phyloP scores from a whole-genome alignment of 1,140 invertebrate genomes.

The Gonioctena quinquepunctata region DNA sequence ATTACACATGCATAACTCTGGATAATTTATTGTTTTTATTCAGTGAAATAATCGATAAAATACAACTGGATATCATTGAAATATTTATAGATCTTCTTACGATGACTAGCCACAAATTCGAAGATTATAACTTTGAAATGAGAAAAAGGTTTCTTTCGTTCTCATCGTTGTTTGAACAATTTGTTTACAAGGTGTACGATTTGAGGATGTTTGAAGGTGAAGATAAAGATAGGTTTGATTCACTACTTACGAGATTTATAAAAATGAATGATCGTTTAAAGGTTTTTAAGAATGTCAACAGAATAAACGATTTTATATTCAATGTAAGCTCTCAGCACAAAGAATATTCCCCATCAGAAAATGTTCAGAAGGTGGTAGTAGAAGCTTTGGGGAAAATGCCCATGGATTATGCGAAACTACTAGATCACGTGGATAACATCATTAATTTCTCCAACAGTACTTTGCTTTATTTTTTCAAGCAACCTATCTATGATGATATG shows the following conservation, averaged over 20 bases:
- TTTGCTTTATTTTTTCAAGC: conserved; percentile 1
- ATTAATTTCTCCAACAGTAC: not conserved
- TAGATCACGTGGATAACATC: not conserved
- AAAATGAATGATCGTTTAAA: not conserved
- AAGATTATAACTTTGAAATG: conserved; percentile 27
- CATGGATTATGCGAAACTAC: not conserved
- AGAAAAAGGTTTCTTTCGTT: conserved; percentile 27
- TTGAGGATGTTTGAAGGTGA: not conserved
- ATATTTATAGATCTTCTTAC: conserved; percentile 37
- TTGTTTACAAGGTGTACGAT: conserved; percentile 38
- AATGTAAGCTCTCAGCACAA: not conserved
- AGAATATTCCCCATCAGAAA: not conserved
- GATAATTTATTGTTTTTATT: conserved; percentile 42
- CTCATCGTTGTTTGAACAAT: conserved; percentile 40
- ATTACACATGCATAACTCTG: conserved; percentile 24
- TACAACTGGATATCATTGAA: conserved; percentile 40
- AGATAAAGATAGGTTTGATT: conserved; percentile 27
- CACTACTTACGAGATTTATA: conserved; percentile 12
- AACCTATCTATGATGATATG: conserved; percentile 18
- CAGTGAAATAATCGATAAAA: conserved; percentile 18
- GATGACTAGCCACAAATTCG: conserved; percentile 23
- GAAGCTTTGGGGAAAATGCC: not conserved
- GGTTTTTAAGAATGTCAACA: conserved; percentile 11
- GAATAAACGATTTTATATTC: conserved; percentile 17
- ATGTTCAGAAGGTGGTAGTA: not conserved